Evolutionary conservation across 2,888 invertebrate genomes (phyloP), one percentile per base, ranked within the genome.

Genomic region (Ennomos fuscantarius): DNA sequence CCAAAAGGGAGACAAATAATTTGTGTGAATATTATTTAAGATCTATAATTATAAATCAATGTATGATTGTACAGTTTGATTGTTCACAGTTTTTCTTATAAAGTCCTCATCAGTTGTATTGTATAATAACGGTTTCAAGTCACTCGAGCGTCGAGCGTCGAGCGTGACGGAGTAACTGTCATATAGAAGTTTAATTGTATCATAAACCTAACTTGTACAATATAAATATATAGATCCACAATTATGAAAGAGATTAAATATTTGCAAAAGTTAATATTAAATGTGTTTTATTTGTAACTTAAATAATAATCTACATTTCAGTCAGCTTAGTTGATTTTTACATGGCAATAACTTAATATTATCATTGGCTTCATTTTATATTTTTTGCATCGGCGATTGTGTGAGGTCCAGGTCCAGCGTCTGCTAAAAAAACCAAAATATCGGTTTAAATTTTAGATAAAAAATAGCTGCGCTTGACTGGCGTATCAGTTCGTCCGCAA

Each of bases 371-470:
- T 75, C 65, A 51, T 52, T 43, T 48, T 24, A 24, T 6, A 35
- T 65, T 68, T 59, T 81, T 78, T 42, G 74, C 76, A 50, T 72
- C 78, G 52, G 72, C 57, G 57, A 94, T 94, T 42, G 86, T 89
- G 73, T 95, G 94, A 9, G 95, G 94, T 1, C 94, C 94, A 0
- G 94, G 94, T 11, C 94, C 94, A 31, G 83, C 82, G 62, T 93
- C 93, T 90, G 84, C 12, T 24, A 5, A 81, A 81, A 55, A 35
- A 63, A 60, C 60, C 43, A 0, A 42, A 37, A 9, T 42, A 11
- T 40, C 12, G 3, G 24, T 24, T 24, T 6, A 24, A 3, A 6
- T 24, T 24, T 24, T 24, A 24, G 24, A 6, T n/a, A n/a, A n/a
- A 6, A 24, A 24, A 24, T 24, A 24, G 24, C 24, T 24, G 24